Percentiles rank a stretch among this genome's conserved stretches.
phyloP scores from a whole-genome alignment of 2,113 vertebrate genomes.

The Oryctolagus cuniculus region mOryCun1.1 NC_091445.1:55892001-55892500 shows the following conservation, averaged over 20 bases:
- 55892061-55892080: too few species aligned
- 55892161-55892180: background rate
- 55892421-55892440: background rate
- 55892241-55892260: background rate
- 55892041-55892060: too few species aligned
- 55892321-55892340: background rate
- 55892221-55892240: background rate
- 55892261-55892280: background rate
- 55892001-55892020: too few species aligned
- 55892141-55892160: background rate
- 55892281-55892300: background rate
- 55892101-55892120: too few species aligned
- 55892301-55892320: background rate
- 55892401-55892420: background rate
- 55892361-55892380: background rate
- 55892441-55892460: background rate
- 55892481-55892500: background rate
- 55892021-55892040: too few species aligned
- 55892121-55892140: background rate
- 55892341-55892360: background rate
- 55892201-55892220: background rate
- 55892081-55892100: too few species aligned
- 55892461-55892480: background rate
- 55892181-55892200: background rate
- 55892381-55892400: constrained; percentile 1